Evolutionary conservation across 2,797 vertebrate species (phyloP).

Genomic region (Kryptopterus vitreolus): DNA sequence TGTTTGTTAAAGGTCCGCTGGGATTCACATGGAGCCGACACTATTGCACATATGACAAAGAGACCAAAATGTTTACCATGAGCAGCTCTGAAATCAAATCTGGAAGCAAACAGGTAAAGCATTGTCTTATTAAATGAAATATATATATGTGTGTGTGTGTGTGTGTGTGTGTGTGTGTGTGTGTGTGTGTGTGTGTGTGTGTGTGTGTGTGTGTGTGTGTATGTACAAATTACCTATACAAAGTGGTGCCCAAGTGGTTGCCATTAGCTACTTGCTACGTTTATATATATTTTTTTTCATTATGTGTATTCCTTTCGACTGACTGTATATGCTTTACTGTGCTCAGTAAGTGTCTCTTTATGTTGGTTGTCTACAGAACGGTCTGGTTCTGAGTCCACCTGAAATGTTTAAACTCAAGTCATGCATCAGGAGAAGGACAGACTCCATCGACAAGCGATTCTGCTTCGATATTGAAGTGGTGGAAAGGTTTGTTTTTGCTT

Average conservation of each 20-base stretch:
- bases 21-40: conserved; percentile 95
- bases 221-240: too few relatives aligned
- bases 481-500: conserved; percentile 82
- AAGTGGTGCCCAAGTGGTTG: too few relatives aligned
- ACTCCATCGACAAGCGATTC: conserved; percentile 98
- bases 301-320: too few relatives aligned
- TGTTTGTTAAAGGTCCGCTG: conserved; percentile 78
- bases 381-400: conserved; percentile 81
- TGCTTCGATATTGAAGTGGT: conserved; percentile 98
- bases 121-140: background rate
- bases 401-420: conserved; percentile 94
- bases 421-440: conserved; percentile 93
- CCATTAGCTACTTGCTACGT: too few relatives aligned
- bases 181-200: background rate
- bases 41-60: conserved; percentile 95
- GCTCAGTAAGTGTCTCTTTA: background rate
- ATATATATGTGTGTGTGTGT: background rate
- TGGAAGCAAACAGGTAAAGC: conserved; percentile 85
- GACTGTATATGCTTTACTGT: background rate
- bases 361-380: conserved; percentile 75
- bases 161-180: background rate
- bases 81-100: conserved; percentile 89
- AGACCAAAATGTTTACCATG: conserved; percentile 94
- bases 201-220: background rate
- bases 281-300: too few relatives aligned